Base-by-base conservation (phyloP, 2,888 invertebrate species). In the Hypercompe scribonia region DNA sequence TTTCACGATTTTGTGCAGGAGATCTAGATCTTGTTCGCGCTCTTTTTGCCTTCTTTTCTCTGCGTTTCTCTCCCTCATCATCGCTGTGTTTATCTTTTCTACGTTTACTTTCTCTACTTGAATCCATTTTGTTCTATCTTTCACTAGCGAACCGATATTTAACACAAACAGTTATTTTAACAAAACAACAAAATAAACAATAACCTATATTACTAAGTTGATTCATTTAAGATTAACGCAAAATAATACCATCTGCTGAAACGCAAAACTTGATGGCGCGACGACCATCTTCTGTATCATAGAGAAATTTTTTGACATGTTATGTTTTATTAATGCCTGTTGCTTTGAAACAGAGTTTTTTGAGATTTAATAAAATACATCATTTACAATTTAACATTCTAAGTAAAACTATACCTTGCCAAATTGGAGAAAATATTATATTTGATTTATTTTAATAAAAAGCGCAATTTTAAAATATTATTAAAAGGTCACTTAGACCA, bases 21-120 rank as follows among this genome's bases (percentile, higher is more conserved):
- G 94, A 91, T 76, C 86, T 86, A 3, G 94, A 92, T 75, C 90
- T 89, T 21, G 93, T 89, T 65, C 93, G 89, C 67, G 87, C 84
- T 75, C 88, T 89, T 90, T 89, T 94, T 2, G 90, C 84, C 77
- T 88, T 92, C 78, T 86, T 92, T 81, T 92, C 90, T 74, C 80
- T 89, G 46, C 86, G 87, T 80, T 84, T 82, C 65, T 92, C 91
- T 68, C 92, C 90, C 58, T 91, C 90, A 71, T 89, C 90, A 77
- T 92, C 92, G 74, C 85, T 86, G 71, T 87, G 78, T 88, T 85
- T 91, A 75, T 92, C 90, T 79, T 90, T 91, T 78, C 88, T 93
- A 73, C 93, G 91, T 84, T 92, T 94, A 76, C 84, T 85, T 80
- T 92, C 91, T 64, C 84, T 90, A 63, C 82, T 86, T 15, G 85